Base-by-base conservation (phyloP, 1,140 invertebrate species). In the Caenorhabditis inopinata region DNA sequence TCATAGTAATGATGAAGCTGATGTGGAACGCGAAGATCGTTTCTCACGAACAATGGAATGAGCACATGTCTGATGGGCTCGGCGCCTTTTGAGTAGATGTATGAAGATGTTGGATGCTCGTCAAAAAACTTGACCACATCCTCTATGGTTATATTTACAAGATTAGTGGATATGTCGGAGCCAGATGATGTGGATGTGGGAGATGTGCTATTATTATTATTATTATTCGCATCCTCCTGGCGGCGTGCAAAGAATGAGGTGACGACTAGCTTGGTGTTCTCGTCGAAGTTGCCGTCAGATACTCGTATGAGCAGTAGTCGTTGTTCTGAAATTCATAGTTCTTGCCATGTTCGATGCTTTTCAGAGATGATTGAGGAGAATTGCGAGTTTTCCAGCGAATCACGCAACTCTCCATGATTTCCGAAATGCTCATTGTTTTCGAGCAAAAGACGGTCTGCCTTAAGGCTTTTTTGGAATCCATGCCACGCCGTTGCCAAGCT, bases 251-350 rank as follows among this genome's bases (percentile, higher is more conserved):
- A 68, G 58, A 68, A 68, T 18, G 58, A 42, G n/a, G 58, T 68
- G 58, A 68, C 58, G 16, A 68, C 32, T 68, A 68, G 32, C n/a
- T 68, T 68, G 18, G 58, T 68, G n/a, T 68, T 38, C n/a, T 68
- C 58, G 12, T 68, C 58, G n/a, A 38, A 68, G 58, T 68, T 68
- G 6, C 7, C 11, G 58, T 68, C 58, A 68, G 58, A 68, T 68
- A 68, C 58, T 68, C 58, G 58, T 68, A 68, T 68, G 58, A 68
- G 58, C 38, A 68, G 58, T 68, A 7, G 58, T 68, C 58, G 58
- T 68, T 68, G 58, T 68, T 68, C 58, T 68, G 58, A 11, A 68
- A 42, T 16, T 9, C 16, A 23, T 29, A 0, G 16, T 2, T 58
- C 27, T 25, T 35, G n/a, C 0, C 38, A 42, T 42, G 38, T 42